Evolutionary conservation across 2,888 invertebrate species (phyloP).

Genomic region (Miltochrista miniata): DNA sequence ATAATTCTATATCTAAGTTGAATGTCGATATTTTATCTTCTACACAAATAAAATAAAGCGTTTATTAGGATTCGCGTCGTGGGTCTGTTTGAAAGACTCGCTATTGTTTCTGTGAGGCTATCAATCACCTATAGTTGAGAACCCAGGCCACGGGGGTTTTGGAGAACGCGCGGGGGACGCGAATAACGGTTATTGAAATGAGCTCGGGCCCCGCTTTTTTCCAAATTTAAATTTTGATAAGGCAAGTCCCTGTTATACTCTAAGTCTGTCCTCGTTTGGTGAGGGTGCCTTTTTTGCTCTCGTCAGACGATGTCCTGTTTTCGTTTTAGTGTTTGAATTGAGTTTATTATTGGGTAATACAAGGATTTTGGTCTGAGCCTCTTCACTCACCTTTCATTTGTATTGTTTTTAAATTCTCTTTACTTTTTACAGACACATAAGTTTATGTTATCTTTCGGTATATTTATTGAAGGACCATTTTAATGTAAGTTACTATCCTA

Average conservation of each 20-base stretch:
- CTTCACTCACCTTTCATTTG: constrained; percentile 23
- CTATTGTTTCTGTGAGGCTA: constrained; percentile 80
- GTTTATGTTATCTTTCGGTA: neutral
- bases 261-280: constrained; percentile 71
- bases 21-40: constrained; percentile 74
- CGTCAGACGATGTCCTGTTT: constrained; percentile 61
- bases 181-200: constrained; percentile 84
- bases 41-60: constrained; percentile 80
- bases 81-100: constrained; percentile 65
- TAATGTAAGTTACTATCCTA: too few species aligned
- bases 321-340: constrained; percentile 54
- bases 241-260: constrained; percentile 79
- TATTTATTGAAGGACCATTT: too few species aligned
- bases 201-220: constrained; percentile 79
- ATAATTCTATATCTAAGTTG: constrained; percentile 72
- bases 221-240: constrained; percentile 84
- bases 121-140: constrained; percentile 76
- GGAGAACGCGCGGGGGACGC: constrained; percentile 48
- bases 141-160: constrained; percentile 44
- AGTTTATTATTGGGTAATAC: constrained; percentile 48
- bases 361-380: constrained; percentile 32
- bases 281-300: constrained; percentile 71
- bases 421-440: neutral
- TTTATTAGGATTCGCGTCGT: constrained; percentile 81
- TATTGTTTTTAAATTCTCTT: constrained; percentile 10